These are phyloP conservation scores for Serrognathus titanus DNA, from an alignment of 2,888 invertebrate species.

Conservation along the genomic window DNA sequence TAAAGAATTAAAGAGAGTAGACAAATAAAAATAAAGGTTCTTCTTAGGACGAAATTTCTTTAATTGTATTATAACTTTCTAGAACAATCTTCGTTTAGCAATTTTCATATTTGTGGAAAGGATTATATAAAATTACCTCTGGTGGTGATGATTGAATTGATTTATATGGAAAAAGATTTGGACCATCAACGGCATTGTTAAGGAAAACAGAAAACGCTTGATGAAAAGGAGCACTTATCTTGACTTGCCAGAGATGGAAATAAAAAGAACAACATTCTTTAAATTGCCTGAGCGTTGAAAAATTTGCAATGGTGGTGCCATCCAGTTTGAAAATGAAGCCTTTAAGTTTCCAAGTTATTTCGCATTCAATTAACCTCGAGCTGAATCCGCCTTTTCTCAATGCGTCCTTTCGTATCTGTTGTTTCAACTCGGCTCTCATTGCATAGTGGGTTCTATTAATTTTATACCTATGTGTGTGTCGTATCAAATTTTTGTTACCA, in stretches of 20 bases:
- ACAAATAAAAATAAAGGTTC: too few relatives aligned
- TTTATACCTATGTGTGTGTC: constrained; percentile 58
- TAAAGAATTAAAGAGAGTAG: too few relatives aligned
- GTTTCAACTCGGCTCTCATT: constrained; percentile 61
- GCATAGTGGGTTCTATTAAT: constrained; percentile 59
- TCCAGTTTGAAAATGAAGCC: constrained; percentile 53
- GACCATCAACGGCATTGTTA: constrained; percentile 67
- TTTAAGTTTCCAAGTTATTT: constrained; percentile 63
- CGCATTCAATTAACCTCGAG: constrained; percentile 61
- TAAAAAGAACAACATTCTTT: constrained; percentile 54
- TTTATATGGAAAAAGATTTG: constrained; percentile 61
- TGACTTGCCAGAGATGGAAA: constrained; percentile 57
- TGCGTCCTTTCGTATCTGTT: constrained; percentile 55
- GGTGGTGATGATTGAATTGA: too few relatives aligned
- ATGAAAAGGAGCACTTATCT: constrained; percentile 63
- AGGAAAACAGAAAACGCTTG: constrained; percentile 64
- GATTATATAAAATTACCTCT: too few relatives aligned
- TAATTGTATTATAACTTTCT: too few relatives aligned
- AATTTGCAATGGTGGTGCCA: constrained; percentile 53
- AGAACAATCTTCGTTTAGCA: too few relatives aligned
- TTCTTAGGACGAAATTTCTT: too few relatives aligned
- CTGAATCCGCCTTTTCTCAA: constrained; percentile 47
- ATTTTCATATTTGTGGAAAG: too few relatives aligned
- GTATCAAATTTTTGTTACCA: constrained; percentile 53
- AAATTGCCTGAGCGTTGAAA: constrained; percentile 54